phyloP scores from a whole-genome alignment of 2,113 vertebrate genomes.

The Heliornis fulica region DNA sequence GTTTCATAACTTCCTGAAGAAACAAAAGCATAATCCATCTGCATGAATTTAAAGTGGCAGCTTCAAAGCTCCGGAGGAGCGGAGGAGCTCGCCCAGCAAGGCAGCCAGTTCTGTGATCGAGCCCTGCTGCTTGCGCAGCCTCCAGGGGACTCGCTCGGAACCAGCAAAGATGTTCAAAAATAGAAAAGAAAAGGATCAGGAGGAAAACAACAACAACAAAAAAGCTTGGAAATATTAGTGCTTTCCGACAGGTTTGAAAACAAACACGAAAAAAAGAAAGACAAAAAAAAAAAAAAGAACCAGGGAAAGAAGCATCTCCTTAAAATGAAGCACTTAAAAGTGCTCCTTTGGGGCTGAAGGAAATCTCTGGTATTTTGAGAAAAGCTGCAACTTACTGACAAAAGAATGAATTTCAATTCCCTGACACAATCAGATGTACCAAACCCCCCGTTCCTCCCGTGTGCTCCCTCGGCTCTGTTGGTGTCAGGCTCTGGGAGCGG shows the following conservation, averaged over 20 bases:
- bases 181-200: neutral
- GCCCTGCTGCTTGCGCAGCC: neutral
- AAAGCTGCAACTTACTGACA: slow-evolving; percentile 13
- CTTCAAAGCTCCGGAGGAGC: slow-evolving; percentile 17
- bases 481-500: neutral
- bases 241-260: slow-evolving; percentile 56
- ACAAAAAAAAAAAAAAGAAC: neutral
- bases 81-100: neutral
- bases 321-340: slow-evolving; percentile 40
- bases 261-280: slow-evolving; percentile 2
- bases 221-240: slow-evolving; percentile 6
- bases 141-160: neutral
- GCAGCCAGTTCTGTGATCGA: neutral
- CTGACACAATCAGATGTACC: neutral
- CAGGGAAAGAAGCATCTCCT: neutral
- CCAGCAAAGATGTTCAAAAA: neutral
- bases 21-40: slow-evolving; percentile 11
- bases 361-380: slow-evolving; percentile 26
- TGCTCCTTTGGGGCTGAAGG: slow-evolving; percentile 51
- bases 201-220: slow-evolving; percentile 24
- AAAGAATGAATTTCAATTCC: slow-evolving; percentile 24
- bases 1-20: slow-evolving; percentile 16
- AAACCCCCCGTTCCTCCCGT: fast-evolving
- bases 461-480: neutral
- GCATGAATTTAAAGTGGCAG: slow-evolving; percentile 30